phyloP scores from a whole-genome alignment of 2,113 vertebrate genomes.

The Chiloscyllium plagiosum region DNA sequence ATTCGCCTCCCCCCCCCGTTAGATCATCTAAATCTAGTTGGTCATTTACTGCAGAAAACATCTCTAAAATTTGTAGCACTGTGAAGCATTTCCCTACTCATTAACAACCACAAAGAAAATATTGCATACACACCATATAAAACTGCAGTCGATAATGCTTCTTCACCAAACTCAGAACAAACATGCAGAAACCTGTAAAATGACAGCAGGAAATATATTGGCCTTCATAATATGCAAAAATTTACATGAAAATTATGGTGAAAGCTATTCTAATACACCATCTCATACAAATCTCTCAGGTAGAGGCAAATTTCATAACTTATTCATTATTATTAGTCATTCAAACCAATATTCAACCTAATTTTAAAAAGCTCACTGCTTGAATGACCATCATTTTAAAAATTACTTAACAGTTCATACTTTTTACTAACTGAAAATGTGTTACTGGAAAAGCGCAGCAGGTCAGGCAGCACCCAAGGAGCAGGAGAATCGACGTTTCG shows the following conservation, averaged over 20 bases:
- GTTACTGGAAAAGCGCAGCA: too few species aligned
- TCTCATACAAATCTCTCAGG: neutral
- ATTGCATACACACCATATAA: constrained; percentile 92
- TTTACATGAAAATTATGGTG: neutral
- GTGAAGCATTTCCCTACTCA: constrained; percentile 37
- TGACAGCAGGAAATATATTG: constrained; percentile 38
- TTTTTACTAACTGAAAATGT: too few species aligned
- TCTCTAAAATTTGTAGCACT: constrained; percentile 38
- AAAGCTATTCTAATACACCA: constrained; percentile 1
- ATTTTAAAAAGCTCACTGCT: neutral
- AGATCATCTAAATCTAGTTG: neutral
- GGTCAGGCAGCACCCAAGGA: too few species aligned
- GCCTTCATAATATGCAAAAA: neutral
- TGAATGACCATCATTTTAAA: neutral
- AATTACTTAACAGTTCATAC: neutral
- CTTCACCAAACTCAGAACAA: constrained; percentile 99
- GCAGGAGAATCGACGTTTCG: too few species aligned
- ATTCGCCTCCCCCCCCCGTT: neutral
- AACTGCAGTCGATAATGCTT: constrained; percentile 98
- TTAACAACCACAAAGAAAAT: constrained; percentile 46
- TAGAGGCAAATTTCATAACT: neutral
- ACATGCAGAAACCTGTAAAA: constrained; percentile 98
- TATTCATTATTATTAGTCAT: neutral
- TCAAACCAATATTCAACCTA: neutral
- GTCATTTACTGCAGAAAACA: neutral